These are phyloP conservation scores for Gambusia holbrooki DNA, from an alignment of 2,113 vertebrate species.

Conservation along the genomic window DNA sequence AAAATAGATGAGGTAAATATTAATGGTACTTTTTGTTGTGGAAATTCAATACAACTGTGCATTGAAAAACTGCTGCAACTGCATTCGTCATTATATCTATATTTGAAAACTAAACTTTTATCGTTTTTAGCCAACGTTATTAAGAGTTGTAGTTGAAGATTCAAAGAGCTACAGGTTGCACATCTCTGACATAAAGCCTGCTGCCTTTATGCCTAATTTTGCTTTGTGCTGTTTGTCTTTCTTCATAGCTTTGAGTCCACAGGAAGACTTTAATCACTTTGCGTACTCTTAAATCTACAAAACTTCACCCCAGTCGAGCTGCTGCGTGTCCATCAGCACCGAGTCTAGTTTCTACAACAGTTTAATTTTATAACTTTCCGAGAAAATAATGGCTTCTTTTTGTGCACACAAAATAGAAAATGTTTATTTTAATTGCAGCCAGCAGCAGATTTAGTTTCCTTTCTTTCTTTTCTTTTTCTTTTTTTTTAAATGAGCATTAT, in stretches of 20 bases:
- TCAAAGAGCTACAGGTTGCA: background rate
- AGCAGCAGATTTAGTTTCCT: constrained; percentile 20
- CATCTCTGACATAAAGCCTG: background rate
- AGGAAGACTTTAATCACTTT: background rate
- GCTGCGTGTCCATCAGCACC: background rate
- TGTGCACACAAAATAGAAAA: constrained; percentile 1
- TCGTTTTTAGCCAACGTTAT: background rate
- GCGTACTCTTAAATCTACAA: background rate
- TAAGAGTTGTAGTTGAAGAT: background rate
- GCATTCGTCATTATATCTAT: background rate
- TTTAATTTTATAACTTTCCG: background rate
- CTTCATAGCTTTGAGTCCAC: background rate
- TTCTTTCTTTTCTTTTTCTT: too few relatives aligned
- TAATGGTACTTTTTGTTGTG: background rate
- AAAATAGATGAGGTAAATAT: too few relatives aligned
- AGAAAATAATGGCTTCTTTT: background rate
- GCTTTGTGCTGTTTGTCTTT: too few relatives aligned
- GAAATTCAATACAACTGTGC: background rate
- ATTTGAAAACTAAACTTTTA: background rate
- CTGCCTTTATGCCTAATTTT: background rate
- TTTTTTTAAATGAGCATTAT: background rate
- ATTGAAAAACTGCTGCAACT: background rate
- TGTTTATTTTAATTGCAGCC: constrained; percentile 16
- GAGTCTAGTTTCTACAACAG: background rate
- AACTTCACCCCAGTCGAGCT: background rate